Conservation (phyloP, 37 sponge, comb jelly and placozoan species). For the Aphrocallistes beatrix region DNA sequence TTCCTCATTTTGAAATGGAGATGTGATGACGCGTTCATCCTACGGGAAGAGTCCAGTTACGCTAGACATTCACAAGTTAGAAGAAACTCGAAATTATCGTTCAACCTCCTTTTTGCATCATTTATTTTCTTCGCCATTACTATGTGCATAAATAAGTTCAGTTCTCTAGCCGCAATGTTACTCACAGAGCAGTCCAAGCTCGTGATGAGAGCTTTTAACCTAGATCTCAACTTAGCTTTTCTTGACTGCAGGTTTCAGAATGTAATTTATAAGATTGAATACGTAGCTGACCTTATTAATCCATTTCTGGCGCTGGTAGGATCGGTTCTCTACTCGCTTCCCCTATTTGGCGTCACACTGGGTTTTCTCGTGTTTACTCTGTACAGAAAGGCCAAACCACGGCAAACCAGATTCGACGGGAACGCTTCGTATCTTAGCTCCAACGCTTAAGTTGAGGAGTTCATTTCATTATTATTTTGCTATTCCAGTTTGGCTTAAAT, state of each 20-base stretch:
- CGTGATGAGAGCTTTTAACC: neutral
- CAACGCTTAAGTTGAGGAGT: too few species aligned
- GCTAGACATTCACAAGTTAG: neutral
- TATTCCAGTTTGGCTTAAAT: too few species aligned
- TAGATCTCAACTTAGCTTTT: neutral
- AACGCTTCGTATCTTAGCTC: too few species aligned
- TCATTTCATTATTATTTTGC: too few species aligned
- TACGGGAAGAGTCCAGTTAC: neutral
- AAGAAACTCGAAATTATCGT: neutral
- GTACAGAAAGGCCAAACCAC: too few species aligned
- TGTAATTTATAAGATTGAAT: neutral
- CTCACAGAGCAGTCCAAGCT: neutral
- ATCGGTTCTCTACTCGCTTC: neutral
- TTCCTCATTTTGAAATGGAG: neutral
- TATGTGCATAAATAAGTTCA: neutral
- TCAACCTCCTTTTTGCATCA: neutral
- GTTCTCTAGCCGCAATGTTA: neutral
- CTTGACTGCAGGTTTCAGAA: neutral
- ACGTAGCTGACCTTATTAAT: neutral
- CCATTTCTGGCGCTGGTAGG: neutral
- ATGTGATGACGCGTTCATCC: neutral
- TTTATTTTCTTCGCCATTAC: neutral
- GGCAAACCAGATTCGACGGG: too few species aligned
- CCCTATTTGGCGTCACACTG: neutral
- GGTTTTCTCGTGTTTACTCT: neutral